Percentiles rank a stretch among this genome's conserved stretches.
These are phyloP conservation scores for Lepus europaeus DNA, from an alignment of 2,113 vertebrate species.

Conservation along the genomic window DNA sequence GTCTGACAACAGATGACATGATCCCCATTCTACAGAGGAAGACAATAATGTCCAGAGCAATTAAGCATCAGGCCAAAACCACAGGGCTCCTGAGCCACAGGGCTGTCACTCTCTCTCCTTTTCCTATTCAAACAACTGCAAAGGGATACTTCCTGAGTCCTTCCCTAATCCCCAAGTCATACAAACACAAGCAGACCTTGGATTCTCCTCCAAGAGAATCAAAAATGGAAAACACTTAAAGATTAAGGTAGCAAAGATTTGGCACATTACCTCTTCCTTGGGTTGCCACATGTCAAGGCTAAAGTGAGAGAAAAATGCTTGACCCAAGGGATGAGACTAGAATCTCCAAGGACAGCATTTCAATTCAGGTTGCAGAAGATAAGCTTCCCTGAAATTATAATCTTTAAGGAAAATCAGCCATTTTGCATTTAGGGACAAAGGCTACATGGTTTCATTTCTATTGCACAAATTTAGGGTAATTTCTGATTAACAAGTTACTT, in stretches of 20 bases:
- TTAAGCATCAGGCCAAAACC: not conserved
- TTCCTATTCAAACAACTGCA: not conserved
- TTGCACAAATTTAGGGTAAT: slow-evolving; percentile 53
- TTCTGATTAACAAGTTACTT: slow-evolving; percentile 75
- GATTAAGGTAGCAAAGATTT: not conserved
- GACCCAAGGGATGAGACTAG: not conserved
- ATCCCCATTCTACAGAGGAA: not conserved
- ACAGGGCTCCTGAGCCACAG: not conserved
- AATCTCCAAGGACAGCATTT: not conserved
- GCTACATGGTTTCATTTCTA: not conserved
- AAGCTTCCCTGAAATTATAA: slow-evolving; percentile 37
- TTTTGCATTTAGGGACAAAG: slow-evolving; percentile 63
- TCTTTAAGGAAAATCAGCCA: slow-evolving; percentile 34
- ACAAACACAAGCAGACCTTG: not conserved
- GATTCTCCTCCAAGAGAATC: slow-evolving; percentile 24
- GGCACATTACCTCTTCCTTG: not conserved
- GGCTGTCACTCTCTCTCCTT: not conserved
- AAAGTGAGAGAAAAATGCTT: not conserved
- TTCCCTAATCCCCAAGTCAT: not conserved
- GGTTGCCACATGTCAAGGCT: not conserved
- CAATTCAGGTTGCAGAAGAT: not conserved
- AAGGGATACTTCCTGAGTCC: not conserved
- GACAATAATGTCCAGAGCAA: not conserved
- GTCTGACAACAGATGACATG: not conserved
- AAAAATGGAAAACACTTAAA: not conserved